A percentile compares a stretch with the other conserved stretches of the same genome.
Conservation (phyloP, 2,797 vertebrate genomes). For the Liparis tanakae region DNA sequence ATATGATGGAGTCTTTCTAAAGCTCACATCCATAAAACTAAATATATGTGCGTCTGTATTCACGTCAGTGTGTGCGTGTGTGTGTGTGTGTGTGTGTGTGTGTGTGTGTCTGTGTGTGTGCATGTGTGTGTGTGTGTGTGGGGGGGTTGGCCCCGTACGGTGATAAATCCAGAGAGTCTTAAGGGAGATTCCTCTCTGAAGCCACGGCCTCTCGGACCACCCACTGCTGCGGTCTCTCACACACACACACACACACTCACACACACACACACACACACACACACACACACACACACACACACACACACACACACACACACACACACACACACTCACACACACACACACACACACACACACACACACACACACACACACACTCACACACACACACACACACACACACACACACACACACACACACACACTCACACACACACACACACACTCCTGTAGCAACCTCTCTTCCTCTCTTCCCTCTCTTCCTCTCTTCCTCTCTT, state of each 20-base stretch:
- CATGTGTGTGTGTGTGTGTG: slow-evolving; percentile 58
- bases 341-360: too few species aligned
- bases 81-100: slow-evolving; percentile 55
- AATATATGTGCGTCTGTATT: slow-evolving; percentile 63
- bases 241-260: slow-evolving; percentile 7
- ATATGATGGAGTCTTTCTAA: slow-evolving; percentile 52
- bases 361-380: too few species aligned
- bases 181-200: slow-evolving; percentile 75
- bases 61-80: slow-evolving; percentile 37
- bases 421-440: too few species aligned
- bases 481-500: too few species aligned
- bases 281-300: neutral
- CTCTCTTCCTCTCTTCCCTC: too few species aligned
- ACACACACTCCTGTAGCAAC: too few species aligned
- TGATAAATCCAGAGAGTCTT: slow-evolving; percentile 76
- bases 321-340: too few species aligned
- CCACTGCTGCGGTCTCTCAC: slow-evolving; percentile 69
- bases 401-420: too few species aligned
- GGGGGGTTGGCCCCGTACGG: slow-evolving; percentile 51
- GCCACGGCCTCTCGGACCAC: slow-evolving; percentile 71
- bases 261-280: slow-evolving; percentile 29
- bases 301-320: too few species aligned
- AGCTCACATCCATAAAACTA: slow-evolving; percentile 60
- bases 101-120: slow-evolving; percentile 40
- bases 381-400: too few species aligned